Conservation (phyloP, 2,113 vertebrate species). For the Crotalus tigris region DNA sequence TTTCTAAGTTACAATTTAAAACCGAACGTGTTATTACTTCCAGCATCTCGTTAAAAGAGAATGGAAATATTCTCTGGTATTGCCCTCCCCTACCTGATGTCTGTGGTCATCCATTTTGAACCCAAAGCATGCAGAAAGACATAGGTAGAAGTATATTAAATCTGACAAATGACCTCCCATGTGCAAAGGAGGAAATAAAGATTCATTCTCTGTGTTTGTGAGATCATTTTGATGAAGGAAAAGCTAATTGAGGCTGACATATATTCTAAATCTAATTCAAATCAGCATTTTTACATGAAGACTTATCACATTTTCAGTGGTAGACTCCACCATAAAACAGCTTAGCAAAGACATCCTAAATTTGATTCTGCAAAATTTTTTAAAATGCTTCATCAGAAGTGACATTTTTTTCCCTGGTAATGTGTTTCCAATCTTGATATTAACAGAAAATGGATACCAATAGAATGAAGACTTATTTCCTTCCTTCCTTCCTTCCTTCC, state of each 20-base stretch:
- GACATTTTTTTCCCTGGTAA: constrained; percentile 68
- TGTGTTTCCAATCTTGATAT: constrained; percentile 64
- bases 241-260: constrained; percentile 79
- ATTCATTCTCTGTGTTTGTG: constrained; percentile 80
- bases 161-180: constrained; percentile 82
- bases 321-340: constrained; percentile 67
- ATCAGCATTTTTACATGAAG: constrained; percentile 81
- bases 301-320: constrained; percentile 79
- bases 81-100: constrained; percentile 62
- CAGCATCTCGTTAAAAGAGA: constrained; percentile 48
- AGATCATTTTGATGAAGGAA: constrained; percentile 80
- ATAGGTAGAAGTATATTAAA: constrained; percentile 79
- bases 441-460: constrained; percentile 55
- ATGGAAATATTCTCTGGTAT: constrained; percentile 53
- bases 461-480: constrained; percentile 2
- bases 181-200: constrained; percentile 83
- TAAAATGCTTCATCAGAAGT: constrained; percentile 69
- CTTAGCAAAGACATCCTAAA: constrained; percentile 75
- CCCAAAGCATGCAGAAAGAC: constrained; percentile 73
- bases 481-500: not conserved
- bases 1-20: constrained; percentile 37
- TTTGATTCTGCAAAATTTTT: constrained; percentile 70
- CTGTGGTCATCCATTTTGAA: constrained; percentile 70
- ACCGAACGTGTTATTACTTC: constrained; percentile 19
- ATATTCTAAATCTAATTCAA: constrained; percentile 82